Percentiles rank a stretch among this genome's conserved stretches.
Conservation (phyloP, 2,888 invertebrate species). For the Entomobrya multifasciata region DNA sequence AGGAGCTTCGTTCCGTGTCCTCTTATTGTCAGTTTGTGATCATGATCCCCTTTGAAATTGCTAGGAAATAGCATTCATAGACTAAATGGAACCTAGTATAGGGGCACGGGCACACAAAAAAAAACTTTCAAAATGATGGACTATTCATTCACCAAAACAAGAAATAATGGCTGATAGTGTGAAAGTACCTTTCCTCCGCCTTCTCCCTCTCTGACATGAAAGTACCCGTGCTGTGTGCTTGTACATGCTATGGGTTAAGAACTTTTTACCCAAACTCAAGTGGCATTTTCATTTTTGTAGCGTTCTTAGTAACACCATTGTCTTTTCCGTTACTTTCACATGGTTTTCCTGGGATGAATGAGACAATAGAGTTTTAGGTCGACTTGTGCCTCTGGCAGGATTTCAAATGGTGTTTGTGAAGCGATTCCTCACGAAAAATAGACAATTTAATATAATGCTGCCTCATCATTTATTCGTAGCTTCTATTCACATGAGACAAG, state of each 20-base stretch:
- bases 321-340: neutral
- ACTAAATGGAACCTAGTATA: neutral
- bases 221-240: no score
- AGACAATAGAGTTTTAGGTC: neutral
- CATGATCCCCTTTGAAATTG: no score
- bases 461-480: neutral
- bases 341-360: neutral
- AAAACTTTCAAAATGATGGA: neutral
- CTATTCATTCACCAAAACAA: neutral
- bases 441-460: neutral
- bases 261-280: constrained; percentile 19
- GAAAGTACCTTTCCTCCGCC: neutral
- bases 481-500: no score
- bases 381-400: neutral
- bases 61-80: no score
- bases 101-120: neutral
- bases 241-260: constrained; percentile 4
- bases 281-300: constrained; percentile 60
- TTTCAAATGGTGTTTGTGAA: constrained; percentile 6
- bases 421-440: neutral
- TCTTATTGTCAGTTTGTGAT: no score
- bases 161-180: neutral
- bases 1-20: no score
- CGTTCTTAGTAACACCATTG: constrained; percentile 20
- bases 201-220: no score